Evolutionary conservation across 2,113 vertebrate species (phyloP).

Genomic region (Poeciliopsis occidentalis): DNA sequence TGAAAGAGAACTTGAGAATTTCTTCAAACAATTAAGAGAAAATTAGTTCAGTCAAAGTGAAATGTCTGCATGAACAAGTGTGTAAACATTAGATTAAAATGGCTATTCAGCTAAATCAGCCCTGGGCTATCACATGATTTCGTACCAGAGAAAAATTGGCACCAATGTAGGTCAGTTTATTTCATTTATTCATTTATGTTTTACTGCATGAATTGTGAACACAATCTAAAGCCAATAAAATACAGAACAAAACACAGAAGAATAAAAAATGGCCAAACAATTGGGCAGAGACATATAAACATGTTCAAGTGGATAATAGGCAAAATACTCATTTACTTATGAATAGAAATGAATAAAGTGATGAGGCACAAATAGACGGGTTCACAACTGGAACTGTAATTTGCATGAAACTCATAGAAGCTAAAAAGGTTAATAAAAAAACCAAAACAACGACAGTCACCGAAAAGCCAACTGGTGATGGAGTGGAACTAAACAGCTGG

Average conservation of each 20-base stretch:
- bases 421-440: constrained; percentile 7
- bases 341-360: neutral
- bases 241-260: neutral
- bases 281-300: neutral
- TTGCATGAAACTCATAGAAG: constrained; percentile 27
- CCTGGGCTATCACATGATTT: neutral
- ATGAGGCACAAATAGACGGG: neutral
- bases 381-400: neutral
- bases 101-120: neutral
- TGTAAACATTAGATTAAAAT: neutral
- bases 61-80: neutral
- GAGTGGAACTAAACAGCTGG: constrained; percentile 37
- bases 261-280: neutral
- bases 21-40: neutral
- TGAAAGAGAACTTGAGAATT: neutral
- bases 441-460: constrained; percentile 12
- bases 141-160: neutral
- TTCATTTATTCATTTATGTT: no score
- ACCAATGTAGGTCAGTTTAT: no score
- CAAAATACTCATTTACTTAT: neutral
- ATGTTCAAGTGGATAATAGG: neutral
- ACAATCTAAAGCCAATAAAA: neutral
- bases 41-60: neutral
- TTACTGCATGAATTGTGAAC: neutral
- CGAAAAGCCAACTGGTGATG: constrained; percentile 24